Evolutionary conservation across 1,140 invertebrate species (phyloP).

Genomic region (Matsumurasca onukii): DNA sequence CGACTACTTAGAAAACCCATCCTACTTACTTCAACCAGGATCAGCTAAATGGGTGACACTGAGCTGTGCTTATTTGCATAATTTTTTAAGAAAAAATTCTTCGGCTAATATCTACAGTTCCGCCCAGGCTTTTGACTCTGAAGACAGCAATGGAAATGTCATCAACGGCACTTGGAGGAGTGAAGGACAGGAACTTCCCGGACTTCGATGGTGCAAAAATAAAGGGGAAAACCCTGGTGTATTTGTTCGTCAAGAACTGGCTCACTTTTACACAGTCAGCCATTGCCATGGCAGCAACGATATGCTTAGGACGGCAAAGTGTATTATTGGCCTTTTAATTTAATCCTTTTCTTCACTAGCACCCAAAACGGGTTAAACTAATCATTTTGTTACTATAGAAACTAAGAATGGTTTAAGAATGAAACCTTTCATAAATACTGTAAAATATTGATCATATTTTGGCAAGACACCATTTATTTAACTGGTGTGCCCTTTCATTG

Average conservation of each 20-base stretch:
- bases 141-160: not conserved
- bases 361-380: slow-evolving; percentile 5
- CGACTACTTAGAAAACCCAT: slow-evolving; percentile 48
- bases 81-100: slow-evolving; percentile 35
- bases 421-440: slow-evolving; percentile 2
- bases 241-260: slow-evolving; percentile 3
- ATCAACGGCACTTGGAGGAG: not conserved
- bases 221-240: slow-evolving; percentile 11
- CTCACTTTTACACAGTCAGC: slow-evolving; percentile 16
- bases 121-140: slow-evolving; percentile 6
- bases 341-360: slow-evolving; percentile 2
- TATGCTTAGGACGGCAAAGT: slow-evolving; percentile 14
- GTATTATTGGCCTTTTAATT: slow-evolving; percentile 6
- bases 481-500: slow-evolving; percentile 1
- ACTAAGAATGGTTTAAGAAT: not conserved
- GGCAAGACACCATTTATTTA: slow-evolving; percentile 5
- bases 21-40: slow-evolving; percentile 40
- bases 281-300: not conserved
- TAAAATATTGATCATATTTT: slow-evolving; percentile 7
- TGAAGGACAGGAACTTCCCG: slow-evolving; percentile 12
- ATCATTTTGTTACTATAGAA: slow-evolving; percentile 6
- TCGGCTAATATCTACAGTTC: slow-evolving; percentile 11
- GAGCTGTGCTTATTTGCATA: slow-evolving; percentile 39
- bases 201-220: slow-evolving; percentile 2
- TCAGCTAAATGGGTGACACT: slow-evolving; percentile 42